Base-by-base conservation (phyloP, 2,113 vertebrate species). In the Gavia stellata region DNA sequence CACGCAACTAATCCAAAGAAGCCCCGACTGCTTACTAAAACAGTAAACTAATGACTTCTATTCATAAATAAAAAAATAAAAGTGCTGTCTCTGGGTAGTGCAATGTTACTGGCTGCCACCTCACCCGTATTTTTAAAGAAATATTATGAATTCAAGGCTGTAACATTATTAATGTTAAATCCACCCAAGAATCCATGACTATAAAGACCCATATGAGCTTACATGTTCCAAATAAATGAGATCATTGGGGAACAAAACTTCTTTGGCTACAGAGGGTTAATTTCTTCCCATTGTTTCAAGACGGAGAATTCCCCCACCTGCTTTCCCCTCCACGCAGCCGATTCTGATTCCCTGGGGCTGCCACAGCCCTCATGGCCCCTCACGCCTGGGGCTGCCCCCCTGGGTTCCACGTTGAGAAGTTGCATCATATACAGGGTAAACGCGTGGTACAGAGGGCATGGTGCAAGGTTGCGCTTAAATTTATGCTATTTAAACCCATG, bases 281-380 rank as follows among this genome's bases (percentile, higher is more conserved):
- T 25, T 45, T 50, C 10, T 31, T 50, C 28, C 63, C 1, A 0
- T 44, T 63, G 77, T 63, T 87, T 82, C 47, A 50, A 56, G 49
- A 38, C 1, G 7, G 36, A 68, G 33, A 70, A 70, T 26, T 67
- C 14, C 31, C n/a, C 31, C 10, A 1, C 34, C 34, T 55, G 24
- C 71, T 62, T 61, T 53, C 14, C 34, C 10, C 26, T 61, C 44
- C 4, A 1, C 1, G 1, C 5, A 5, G n/a, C 23, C 0, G 2
- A 21, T 38, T 52, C 5, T n/a, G n/a, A n/a, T n/a, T n/a, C 17
- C 34, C 38, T 24, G 34, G 14, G 36, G 17, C 26, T 81, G 38
- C 33, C 58, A 20, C 4, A 1, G 49, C 33, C 59, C 15, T 23
- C 18, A 15, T 0, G 6, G 52, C 10, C 33, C 58, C 36, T 16